phyloP scores from a whole-genome alignment of 1,140 invertebrate genomes.

The Heliconius nattereri region DNA sequence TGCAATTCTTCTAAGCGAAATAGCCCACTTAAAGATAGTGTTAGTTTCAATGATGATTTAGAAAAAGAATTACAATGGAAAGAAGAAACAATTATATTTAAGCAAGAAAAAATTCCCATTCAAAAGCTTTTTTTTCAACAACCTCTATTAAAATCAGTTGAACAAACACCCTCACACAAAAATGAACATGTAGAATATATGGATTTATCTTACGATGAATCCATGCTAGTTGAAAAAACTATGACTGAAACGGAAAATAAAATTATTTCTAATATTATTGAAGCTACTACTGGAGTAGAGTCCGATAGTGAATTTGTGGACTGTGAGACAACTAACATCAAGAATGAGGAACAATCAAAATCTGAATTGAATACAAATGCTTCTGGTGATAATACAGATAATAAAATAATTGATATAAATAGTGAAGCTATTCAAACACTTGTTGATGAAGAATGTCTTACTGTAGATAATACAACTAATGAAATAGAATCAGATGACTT shows the following conservation, averaged over 20 bases:
- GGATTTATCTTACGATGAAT: slow-evolving; percentile 65
- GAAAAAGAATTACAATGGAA: slow-evolving; percentile 72
- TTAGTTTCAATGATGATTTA: slow-evolving; percentile 69
- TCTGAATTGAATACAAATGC: slow-evolving; percentile 26
- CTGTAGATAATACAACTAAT: neutral
- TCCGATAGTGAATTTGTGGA: slow-evolving; percentile 72
- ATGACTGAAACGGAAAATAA: slow-evolving; percentile 40
- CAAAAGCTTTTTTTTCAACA: slow-evolving; percentile 62
- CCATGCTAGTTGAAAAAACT: slow-evolving; percentile 48
- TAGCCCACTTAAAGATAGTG: slow-evolving; percentile 66
- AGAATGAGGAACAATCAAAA: slow-evolving; percentile 40
- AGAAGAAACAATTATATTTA: slow-evolving; percentile 71
- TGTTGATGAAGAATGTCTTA: neutral
- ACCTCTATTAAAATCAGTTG: slow-evolving; percentile 17
- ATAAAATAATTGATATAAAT: neutral
- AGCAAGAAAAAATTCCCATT: slow-evolving; percentile 69
- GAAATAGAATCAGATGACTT: neutral
- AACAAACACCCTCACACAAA: slow-evolving; percentile 21
- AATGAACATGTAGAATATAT: slow-evolving; percentile 56
- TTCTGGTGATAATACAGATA: neutral
- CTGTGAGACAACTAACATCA: slow-evolving; percentile 69
- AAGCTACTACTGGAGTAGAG: slow-evolving; percentile 36
- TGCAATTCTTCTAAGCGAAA: slow-evolving; percentile 51
- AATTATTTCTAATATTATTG: slow-evolving; percentile 34
- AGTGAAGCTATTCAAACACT: neutral